Base-by-base conservation (phyloP, 2,888 invertebrate species). In the Archips crataeganus region DNA sequence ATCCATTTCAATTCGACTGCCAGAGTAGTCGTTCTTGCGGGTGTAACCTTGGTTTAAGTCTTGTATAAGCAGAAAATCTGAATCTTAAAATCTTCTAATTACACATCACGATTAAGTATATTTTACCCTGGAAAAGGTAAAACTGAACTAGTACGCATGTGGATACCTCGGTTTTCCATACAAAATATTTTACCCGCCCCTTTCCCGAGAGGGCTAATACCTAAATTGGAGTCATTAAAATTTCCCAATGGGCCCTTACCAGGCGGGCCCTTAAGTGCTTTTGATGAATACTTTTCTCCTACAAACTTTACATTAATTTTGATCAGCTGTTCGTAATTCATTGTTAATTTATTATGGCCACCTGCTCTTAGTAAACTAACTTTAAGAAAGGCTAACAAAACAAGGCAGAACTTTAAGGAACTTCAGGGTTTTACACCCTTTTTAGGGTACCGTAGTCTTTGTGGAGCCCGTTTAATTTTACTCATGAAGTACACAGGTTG, bases 221-320 rank as follows among this genome's bases (percentile, higher is more conserved):
- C 62, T 23, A 42, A 62, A 62, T 42, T 62, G 42, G 5, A 42
- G 15, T 42, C 42, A 42, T 62, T 62, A 62, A 62, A 62, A 62
- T 15, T 42, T 62, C 42, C 62, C 62, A 36, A 42, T 42, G 62
- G 62, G 23, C 42, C 15, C 13, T 36, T n/a, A 36, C 13, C 60
- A 42, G 10, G 15, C 62, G 62, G 15, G 10, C 42, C n/a, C 10
- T 62, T 62, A 36, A 62, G 62, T 62, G 62, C 62, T 36, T 62
- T 62, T 42, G 42, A 62, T 62, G n/a, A 62, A 62, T 62, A 60
- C 60, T 60, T 36, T 60, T 62, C 62, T 39, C 42, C 62, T n/a
- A 15, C 62, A 39, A 62, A 62, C 60, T 62, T 62, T 10, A 62
- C 62, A 42, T 62, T 42, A 62, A 62, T 62, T 62, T 42, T 42